These are phyloP conservation scores for Geopemphigus sp. DNA, from an alignment of 1,140 invertebrate species.

Conservation along the genomic window DNA sequence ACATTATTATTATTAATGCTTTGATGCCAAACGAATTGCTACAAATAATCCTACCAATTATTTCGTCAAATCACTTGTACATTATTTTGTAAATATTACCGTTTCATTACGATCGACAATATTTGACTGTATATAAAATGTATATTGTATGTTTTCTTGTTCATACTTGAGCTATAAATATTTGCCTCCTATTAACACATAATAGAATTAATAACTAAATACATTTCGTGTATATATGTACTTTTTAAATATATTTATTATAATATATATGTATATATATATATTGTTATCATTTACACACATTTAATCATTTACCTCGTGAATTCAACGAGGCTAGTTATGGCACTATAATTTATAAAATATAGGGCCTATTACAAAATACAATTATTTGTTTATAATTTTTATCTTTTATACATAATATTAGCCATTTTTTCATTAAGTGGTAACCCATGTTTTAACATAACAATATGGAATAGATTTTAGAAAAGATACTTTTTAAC, in stretches of 20 bases:
- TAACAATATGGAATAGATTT: constrained; percentile 23
- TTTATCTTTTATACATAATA: constrained; percentile 30
- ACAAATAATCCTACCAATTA: constrained; percentile 48
- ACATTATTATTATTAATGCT: constrained; percentile 17
- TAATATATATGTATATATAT: too few relatives aligned
- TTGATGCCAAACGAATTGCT: constrained; percentile 29
- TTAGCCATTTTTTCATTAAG: constrained; percentile 37
- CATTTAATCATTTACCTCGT: constrained; percentile 16
- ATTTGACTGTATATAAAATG: background rate
- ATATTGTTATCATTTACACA: too few relatives aligned
- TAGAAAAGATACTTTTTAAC: background rate
- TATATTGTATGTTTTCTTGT: background rate
- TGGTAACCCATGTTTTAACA: constrained; percentile 46
- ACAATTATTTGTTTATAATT: constrained; percentile 34
- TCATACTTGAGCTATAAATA: background rate
- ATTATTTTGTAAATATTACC: constrained; percentile 15
- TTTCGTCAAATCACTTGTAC: constrained; percentile 36
- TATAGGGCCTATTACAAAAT: constrained; percentile 36
- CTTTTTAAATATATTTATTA: constrained; percentile 43
- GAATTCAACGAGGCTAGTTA: constrained; percentile 4
- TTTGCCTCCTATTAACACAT: too few relatives aligned
- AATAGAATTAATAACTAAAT: too few relatives aligned
- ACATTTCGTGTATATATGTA: background rate
- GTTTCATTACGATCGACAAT: too few relatives aligned
- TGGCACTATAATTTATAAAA: constrained; percentile 49